Percentiles rank a stretch among this genome's conserved stretches.
Evolutionary conservation across 23 tunicate species (phyloP).

Genomic region (Trididemnum clinides): DNA sequence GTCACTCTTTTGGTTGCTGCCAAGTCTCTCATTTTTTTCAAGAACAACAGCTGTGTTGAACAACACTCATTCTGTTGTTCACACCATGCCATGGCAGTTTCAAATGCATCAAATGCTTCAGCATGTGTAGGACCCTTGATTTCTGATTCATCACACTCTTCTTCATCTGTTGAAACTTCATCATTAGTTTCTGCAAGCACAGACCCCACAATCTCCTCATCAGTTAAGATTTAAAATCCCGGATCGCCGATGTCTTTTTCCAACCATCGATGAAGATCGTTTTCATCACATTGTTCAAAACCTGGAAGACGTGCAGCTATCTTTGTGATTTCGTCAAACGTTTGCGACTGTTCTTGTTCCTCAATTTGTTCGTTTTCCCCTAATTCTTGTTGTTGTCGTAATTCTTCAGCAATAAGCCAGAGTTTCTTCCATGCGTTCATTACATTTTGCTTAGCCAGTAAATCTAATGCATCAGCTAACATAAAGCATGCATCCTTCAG

Average conservation of each 20-base stretch:
- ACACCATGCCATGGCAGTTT: slow-evolving; percentile 32
- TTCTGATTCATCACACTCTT: slow-evolving; percentile 23
- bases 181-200: slow-evolving; percentile 30
- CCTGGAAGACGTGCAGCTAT: slow-evolving; percentile 36
- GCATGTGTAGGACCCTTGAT: slow-evolving; percentile 28
- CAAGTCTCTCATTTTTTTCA: slow-evolving; percentile 24
- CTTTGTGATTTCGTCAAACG: slow-evolving; percentile 21
- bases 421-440: slow-evolving; percentile 35
- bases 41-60: slow-evolving; percentile 24
- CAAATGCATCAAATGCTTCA: slow-evolving; percentile 34
- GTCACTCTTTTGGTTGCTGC: slow-evolving; percentile 5
- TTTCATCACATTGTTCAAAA: slow-evolving; percentile 32
- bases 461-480: slow-evolving; percentile 34
- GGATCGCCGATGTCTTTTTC: slow-evolving; percentile 23
- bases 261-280: slow-evolving; percentile 30
- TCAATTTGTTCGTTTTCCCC: slow-evolving; percentile 22
- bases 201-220: slow-evolving; percentile 25
- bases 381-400: slow-evolving; percentile 15
- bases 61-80: slow-evolving; percentile 31
- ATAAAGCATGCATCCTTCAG: slow-evolving; percentile 31
- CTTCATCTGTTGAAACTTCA: slow-evolving; percentile 23
- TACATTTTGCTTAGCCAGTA: slow-evolving; percentile 27
- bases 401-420: slow-evolving; percentile 31
- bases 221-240: slow-evolving; percentile 31
- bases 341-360: slow-evolving; percentile 30